Evolutionary conservation across 2,888 invertebrate genomes (phyloP), one percentile per base, ranked within the genome.

Genomic region (Baronia brevicornis): DNA sequence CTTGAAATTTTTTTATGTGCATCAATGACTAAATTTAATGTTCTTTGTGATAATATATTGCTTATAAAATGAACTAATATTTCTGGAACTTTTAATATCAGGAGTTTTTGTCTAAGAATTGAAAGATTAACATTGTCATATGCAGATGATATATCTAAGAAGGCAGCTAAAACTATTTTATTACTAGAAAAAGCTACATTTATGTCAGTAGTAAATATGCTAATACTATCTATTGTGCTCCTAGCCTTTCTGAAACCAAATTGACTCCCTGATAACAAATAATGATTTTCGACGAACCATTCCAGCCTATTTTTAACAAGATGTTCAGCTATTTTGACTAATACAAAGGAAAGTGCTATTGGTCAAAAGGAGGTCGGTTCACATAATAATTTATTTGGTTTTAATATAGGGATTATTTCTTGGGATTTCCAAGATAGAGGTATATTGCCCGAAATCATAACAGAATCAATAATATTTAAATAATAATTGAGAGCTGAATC

Each of bases 211-310:
- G 26, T 25, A 2, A 39, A 8, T 7, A 39, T 24, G 7, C 33
- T 23, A 5, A 36, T n/a, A 17, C 26, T 36, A 7, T 39, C 39
- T 6, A 29, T 23, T 1, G 39, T 33, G 5, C 36, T 23, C 7
- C 10, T 24, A 1, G 41, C 43, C 15, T 28, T 36, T 7, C 49
- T 34, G 29, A 53, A 46, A 1, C 40, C 43, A 26, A 31, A 44
- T 20, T 46, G 46, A 2, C 5, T 36, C 2, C 23, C 22, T 4
- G 39, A 9, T n/a, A 46, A 13, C 0, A 42, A 3, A 5, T 9
- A 12, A 3, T 22, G 21, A 4, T n/a, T 20, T 24, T 46, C 43
- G 3, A 43, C 14, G 6, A 33, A 27, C 43, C 41, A 43, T 28
- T 45, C 45, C 5, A 45, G 14, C 1, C 39, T 22, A 12, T 30